These are phyloP conservation scores for Neogale vison DNA, from an alignment of 2,113 vertebrate species.

Conservation along the genomic window DNA sequence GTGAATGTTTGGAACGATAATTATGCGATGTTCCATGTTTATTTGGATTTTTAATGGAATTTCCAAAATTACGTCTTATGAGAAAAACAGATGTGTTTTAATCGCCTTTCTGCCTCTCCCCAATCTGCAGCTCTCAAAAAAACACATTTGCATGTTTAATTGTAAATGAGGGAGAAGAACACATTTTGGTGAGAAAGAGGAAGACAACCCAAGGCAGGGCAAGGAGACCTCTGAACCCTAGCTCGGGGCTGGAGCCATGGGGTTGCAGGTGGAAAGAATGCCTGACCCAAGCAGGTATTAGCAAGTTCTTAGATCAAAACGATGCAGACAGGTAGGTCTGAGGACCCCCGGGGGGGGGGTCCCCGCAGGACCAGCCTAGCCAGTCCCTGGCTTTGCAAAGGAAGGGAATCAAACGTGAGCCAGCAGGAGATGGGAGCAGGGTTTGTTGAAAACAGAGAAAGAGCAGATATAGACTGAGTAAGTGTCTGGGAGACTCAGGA, in stretches of 20 bases:
- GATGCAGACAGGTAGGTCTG: not conserved
- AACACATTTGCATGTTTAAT: not conserved
- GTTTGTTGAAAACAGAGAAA: not conserved
- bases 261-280: not conserved
- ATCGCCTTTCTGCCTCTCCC: not conserved
- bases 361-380: not conserved
- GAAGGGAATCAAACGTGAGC: not conserved
- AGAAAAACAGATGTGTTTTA: not conserved
- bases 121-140: not conserved
- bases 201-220: not conserved
- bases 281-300: fast-evolving
- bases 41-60: conserved; percentile 16
- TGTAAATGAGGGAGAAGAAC: not conserved
- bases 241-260: too few species aligned
- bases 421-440: not conserved
- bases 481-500: not conserved
- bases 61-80: not conserved
- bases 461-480: not conserved
- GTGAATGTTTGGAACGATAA: not conserved
- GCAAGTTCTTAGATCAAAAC: not conserved
- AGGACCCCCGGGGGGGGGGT: not conserved
- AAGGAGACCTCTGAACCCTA: fast-evolving
- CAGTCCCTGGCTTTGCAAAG: not conserved
- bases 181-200: not conserved
- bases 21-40: not conserved